Evolutionary conservation across 2,113 vertebrate genomes (phyloP).

Genomic region (Otis tarda): DNA sequence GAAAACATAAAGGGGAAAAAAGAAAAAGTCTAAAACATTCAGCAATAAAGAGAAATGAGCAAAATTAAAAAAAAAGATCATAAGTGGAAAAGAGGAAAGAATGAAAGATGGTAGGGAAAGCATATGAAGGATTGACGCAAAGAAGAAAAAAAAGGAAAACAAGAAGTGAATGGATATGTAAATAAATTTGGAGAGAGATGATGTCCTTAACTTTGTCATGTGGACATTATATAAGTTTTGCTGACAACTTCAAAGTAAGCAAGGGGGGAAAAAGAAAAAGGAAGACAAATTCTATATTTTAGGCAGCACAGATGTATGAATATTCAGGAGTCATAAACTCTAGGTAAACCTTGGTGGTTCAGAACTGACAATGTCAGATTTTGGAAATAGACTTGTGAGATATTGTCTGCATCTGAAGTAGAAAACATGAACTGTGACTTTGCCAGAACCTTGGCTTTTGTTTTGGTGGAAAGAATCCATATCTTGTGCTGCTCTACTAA

Average conservation of each 20-base stretch:
- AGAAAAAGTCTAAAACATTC: not conserved
- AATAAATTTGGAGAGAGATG: not conserved
- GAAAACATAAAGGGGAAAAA: not conserved
- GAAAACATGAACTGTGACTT: not conserved
- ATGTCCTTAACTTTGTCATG: not conserved
- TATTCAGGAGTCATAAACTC: not conserved
- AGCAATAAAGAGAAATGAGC: not conserved
- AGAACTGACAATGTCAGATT: fast-evolving
- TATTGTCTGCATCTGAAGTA: not conserved
- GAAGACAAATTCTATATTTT: not conserved
- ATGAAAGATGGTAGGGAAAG: not conserved
- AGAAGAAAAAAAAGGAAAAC: not conserved
- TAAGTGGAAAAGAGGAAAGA: not conserved
- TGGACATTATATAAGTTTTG: not conserved
- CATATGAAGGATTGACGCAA: not conserved
- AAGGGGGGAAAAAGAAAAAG: not conserved
- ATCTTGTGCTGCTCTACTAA: not conserved
- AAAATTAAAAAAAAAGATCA: not conserved
- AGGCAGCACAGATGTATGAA: not conserved
- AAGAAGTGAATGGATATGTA: not conserved
- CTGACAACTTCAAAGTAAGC: not conserved
- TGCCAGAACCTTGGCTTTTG: not conserved
- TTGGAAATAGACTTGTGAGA: not conserved
- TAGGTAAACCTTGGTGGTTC: not conserved
- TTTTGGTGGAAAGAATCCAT: not conserved